These are phyloP conservation scores for Andricus curvator DNA, from an alignment of 2,888 invertebrate genomes.

Conservation along the genomic window DNA sequence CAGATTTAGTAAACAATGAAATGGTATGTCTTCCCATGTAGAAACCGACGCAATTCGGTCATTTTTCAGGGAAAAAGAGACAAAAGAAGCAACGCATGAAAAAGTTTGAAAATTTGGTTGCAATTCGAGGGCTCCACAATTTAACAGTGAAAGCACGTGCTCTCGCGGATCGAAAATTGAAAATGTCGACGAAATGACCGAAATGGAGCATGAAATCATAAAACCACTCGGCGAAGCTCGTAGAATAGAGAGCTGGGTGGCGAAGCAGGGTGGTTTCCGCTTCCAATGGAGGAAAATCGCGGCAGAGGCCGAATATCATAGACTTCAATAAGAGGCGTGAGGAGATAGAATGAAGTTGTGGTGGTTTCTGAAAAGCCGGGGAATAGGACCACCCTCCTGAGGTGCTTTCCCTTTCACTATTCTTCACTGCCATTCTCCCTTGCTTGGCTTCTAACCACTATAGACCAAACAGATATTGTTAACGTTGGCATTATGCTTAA, in stretches of 20 bases:
- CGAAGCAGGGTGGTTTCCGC: constrained; percentile 56
- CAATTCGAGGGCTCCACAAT: constrained; percentile 13
- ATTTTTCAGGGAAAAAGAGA: not conserved
- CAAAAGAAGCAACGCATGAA: not conserved
- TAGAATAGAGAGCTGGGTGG: constrained; percentile 49
- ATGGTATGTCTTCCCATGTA: too few species aligned
- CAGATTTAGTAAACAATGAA: not conserved
- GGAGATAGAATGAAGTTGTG: constrained; percentile 54
- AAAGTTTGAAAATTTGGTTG: not conserved
- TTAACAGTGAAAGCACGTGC: constrained; percentile 39
- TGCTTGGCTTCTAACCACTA: constrained; percentile 50
- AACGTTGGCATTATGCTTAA: constrained; percentile 69
- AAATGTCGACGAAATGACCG: constrained; percentile 64
- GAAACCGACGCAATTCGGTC: too few species aligned
- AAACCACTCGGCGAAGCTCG: constrained; percentile 62
- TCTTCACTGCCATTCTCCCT: constrained; percentile 54
- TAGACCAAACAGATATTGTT: constrained; percentile 70
- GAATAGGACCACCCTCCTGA: constrained; percentile 54
- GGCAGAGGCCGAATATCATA: constrained; percentile 64
- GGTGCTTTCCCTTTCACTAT: constrained; percentile 47
- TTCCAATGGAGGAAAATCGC: constrained; percentile 61
- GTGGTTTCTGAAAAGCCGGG: constrained; percentile 55
- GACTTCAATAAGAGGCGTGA: constrained; percentile 64
- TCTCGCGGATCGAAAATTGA: constrained; percentile 56
- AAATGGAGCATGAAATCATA: constrained; percentile 73